phyloP scores from a whole-genome alignment of 2,888 invertebrate genomes.

The Hirtodrosophila confusa region DNA sequence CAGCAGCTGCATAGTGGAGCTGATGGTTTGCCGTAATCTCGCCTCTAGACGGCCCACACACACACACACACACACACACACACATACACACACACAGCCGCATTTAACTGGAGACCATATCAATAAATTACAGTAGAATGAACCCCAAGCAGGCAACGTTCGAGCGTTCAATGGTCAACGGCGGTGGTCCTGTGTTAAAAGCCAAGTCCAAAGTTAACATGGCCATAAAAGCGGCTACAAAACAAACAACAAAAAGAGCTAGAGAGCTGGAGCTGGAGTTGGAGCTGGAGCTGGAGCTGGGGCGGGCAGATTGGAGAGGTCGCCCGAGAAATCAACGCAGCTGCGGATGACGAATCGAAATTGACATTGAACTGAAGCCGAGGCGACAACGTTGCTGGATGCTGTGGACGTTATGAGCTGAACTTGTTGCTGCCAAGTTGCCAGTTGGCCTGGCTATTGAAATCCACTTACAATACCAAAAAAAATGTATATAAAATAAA shows the following conservation, averaged over 20 bases:
- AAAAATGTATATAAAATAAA: conserved; percentile 24
- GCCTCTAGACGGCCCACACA: conserved; percentile 56
- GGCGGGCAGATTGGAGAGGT: conserved; percentile 55
- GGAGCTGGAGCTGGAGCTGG: conserved; percentile 3
- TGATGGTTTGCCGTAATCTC: conserved; percentile 47
- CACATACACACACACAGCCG: conserved; percentile 16
- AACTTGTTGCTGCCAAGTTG: conserved; percentile 48
- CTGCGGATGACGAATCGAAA: conserved; percentile 83
- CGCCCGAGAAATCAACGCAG: conserved; percentile 80
- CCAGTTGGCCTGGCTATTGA: conserved; percentile 35
- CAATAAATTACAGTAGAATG: conserved; percentile 79
- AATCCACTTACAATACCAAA: conserved; percentile 39
- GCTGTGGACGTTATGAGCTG: conserved; percentile 43
- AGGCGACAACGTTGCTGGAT: conserved; percentile 49
- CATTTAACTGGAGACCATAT: conserved; percentile 42
- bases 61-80: conserved; percentile 29
- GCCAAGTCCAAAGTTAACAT: conserved; percentile 79
- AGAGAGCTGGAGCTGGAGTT: conserved; percentile 7
- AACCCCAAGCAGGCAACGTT: conserved; percentile 52
- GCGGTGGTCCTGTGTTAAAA: conserved; percentile 76
- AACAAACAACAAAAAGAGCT: conserved; percentile 47
- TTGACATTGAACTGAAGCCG: conserved; percentile 81
- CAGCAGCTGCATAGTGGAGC: conserved; percentile 50
- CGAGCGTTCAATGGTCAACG: conserved; percentile 59
- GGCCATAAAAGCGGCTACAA: conserved; percentile 74